A percentile compares a stretch with the other conserved stretches of the same genome.
Evolutionary conservation across 2,797 vertebrate genomes (phyloP).

Genomic region (Oryzias sinensis): DNA sequence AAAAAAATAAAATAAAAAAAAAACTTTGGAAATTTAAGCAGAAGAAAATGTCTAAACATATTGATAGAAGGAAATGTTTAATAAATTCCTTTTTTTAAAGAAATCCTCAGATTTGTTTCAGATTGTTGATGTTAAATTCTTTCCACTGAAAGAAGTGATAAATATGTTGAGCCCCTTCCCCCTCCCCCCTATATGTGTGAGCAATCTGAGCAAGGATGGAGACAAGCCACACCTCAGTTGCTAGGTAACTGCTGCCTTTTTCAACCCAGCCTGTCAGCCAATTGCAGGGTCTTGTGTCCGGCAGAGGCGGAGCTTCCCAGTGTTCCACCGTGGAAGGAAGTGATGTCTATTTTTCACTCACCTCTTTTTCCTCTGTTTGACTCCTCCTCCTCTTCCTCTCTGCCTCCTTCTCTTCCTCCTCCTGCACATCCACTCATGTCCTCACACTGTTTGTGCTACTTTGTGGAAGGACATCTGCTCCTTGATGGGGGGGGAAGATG

Average conservation of each 20-base stretch:
- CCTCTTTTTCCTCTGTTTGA: slow-evolving; percentile 36
- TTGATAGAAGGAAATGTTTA: too few species aligned
- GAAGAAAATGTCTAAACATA: too few species aligned
- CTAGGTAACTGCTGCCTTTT: slow-evolving; percentile 53
- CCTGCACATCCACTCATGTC: not conserved
- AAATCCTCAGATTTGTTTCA: too few species aligned
- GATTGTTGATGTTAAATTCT: too few species aligned
- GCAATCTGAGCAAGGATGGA: slow-evolving; percentile 45
- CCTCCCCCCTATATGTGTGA: slow-evolving; percentile 12
- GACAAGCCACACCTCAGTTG: slow-evolving; percentile 46
- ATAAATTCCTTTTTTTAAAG: too few species aligned
- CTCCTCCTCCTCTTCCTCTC: not conserved
- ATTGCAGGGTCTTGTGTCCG: slow-evolving; percentile 23
- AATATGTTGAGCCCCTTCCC: not conserved
- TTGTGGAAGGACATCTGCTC: too few species aligned
- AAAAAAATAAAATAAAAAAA: too few species aligned
- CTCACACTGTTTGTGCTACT: not conserved
- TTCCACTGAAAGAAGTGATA: too few species aligned
- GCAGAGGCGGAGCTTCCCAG: slow-evolving; percentile 32
- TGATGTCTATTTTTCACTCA: slow-evolving; percentile 38
- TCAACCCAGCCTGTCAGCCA: slow-evolving; percentile 34
- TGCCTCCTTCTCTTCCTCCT: slow-evolving; percentile 3
- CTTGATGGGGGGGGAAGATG: too few species aligned
- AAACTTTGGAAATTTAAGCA: too few species aligned
- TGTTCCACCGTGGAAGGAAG: slow-evolving; percentile 63